These are phyloP conservation scores for Misgurnus anguillicaudatus DNA, from an alignment of 2,113 vertebrate genomes.

Conservation along the genomic window DNA sequence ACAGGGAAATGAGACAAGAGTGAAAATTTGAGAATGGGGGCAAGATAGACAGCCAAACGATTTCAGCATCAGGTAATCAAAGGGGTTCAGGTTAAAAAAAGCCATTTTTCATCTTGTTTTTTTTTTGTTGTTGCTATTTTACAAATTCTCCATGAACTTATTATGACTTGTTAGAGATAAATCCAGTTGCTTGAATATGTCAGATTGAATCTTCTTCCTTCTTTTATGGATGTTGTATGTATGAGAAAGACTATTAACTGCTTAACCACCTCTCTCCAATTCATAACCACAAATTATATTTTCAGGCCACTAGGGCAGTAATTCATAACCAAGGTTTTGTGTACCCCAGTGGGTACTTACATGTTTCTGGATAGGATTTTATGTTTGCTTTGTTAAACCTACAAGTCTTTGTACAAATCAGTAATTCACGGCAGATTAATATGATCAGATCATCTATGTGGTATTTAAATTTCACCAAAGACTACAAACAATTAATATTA, in stretches of 20 bases:
- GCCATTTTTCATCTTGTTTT: slow-evolving; percentile 11
- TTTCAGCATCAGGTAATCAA: slow-evolving; percentile 17
- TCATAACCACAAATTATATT: neutral
- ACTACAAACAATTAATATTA: no score
- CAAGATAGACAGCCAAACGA: neutral
- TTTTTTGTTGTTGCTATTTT: slow-evolving; percentile 13
- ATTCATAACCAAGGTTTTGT: neutral
- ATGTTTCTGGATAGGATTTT: no score
- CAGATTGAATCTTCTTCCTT: neutral
- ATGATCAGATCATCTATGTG: no score
- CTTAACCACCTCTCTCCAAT: neutral
- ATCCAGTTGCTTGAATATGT: neutral
- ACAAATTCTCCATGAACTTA: neutral
- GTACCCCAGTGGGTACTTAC: no score
- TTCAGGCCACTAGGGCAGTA: neutral
- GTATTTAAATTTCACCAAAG: no score
- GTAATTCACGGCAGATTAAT: no score
- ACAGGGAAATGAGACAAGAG: neutral
- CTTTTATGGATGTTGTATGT: neutral
- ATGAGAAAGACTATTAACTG: slow-evolving; percentile 11
- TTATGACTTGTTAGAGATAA: slow-evolving; percentile 8
- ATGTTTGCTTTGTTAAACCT: no score
- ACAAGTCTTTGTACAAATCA: no score
- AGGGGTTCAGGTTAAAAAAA: no score
- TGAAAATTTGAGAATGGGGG: neutral